Conservation (phyloP, 2,797 vertebrate species). For the Ciconia nigra region DNA sequence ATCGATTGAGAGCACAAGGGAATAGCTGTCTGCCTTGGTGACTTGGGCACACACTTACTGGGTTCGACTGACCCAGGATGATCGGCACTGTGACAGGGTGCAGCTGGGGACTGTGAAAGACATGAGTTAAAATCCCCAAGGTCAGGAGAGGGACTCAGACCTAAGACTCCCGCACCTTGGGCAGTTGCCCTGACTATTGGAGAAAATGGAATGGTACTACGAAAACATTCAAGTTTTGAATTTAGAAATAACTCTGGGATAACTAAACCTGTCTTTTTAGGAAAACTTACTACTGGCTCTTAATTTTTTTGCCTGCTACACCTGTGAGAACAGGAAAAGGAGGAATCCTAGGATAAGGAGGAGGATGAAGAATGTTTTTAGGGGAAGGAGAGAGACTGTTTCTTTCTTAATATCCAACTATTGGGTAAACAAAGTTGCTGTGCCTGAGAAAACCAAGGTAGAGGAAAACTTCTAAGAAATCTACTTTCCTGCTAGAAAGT, state of each 20-base stretch:
- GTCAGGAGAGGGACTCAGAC: background rate
- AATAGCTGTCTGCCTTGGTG: background rate
- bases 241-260: background rate
- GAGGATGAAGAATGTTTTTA: background rate
- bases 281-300: background rate
- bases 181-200: background rate
- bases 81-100: background rate
- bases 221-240: background rate
- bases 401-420: background rate
- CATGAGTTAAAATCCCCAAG: background rate
- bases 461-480: background rate
- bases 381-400: background rate
- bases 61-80: background rate
- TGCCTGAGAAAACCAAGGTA: background rate
- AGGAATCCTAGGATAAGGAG: background rate
- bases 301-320: background rate
- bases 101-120: background rate
- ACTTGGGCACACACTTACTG: background rate
- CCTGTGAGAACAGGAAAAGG: background rate
- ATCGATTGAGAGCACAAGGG: background rate
- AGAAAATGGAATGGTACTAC: background rate
- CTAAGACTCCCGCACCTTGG: background rate
- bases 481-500: background rate
- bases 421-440: background rate
- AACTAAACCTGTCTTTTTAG: background rate